Evolutionary conservation across 2,888 invertebrate species (phyloP).

Genomic region (Orthosia incerta): DNA sequence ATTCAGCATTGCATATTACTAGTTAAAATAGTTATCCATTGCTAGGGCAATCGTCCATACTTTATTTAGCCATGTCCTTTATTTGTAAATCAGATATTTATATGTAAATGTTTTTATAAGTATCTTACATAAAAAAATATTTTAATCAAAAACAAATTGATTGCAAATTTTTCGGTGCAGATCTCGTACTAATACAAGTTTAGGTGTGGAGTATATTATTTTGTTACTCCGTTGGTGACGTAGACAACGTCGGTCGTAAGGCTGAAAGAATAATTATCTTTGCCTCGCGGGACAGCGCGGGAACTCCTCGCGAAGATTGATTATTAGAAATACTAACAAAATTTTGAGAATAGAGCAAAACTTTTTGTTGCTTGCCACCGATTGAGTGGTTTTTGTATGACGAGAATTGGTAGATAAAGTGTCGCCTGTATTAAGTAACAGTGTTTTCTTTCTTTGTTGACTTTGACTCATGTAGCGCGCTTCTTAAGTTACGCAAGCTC

Average conservation of each 20-base stretch:
- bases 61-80: too few relatives aligned
- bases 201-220: slow-evolving; percentile 20
- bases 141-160: too few relatives aligned
- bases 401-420: slow-evolving; percentile 3
- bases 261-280: slow-evolving; percentile 62
- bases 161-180: too few relatives aligned
- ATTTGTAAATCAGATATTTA: too few relatives aligned
- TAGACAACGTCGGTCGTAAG: slow-evolving; percentile 3
- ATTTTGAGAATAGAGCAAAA: slow-evolving; percentile 19
- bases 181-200: not conserved
- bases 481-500: not conserved
- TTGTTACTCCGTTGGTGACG: slow-evolving; percentile 14
- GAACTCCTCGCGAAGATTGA: slow-evolving; percentile 57
- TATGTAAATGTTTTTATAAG: too few relatives aligned
- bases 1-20: too few relatives aligned
- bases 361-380: slow-evolving; percentile 29
- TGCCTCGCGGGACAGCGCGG: slow-evolving; percentile 29
- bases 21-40: too few relatives aligned
- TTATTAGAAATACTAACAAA: slow-evolving; percentile 48
- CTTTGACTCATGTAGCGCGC: not conserved
- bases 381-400: slow-evolving; percentile 36
- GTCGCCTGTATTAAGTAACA: slow-evolving; percentile 7
- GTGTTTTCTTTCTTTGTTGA: not conserved
- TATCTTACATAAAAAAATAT: too few relatives aligned
- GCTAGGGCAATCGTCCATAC: too few relatives aligned